Conservation (phyloP, 92 coral and sea anemone genomes). For the Porites rus region DNA sequence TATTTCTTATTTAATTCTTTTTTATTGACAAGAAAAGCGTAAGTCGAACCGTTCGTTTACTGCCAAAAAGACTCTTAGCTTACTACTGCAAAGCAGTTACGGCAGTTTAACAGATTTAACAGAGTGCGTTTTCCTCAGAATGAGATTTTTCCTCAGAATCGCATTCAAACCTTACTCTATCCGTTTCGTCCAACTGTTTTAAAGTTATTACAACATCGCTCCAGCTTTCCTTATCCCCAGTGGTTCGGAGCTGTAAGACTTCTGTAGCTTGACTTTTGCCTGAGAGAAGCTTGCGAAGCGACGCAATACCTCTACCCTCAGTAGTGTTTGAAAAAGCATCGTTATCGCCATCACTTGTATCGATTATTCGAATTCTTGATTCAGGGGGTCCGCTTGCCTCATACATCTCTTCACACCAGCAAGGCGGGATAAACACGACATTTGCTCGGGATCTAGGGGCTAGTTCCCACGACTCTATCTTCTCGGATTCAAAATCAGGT, state of each 20-base stretch:
- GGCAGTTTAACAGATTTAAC: background rate
- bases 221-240: background rate
- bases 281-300: constrained; percentile 9
- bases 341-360: background rate
- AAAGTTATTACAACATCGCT: background rate
- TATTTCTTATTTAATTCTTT: too few relatives aligned
- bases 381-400: background rate
- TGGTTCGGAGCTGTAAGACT: background rate
- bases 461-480: constrained; percentile 17
- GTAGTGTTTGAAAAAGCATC: background rate
- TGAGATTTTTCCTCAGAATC: background rate
- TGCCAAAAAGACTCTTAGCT: too few relatives aligned
- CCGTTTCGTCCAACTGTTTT: constrained; percentile 12
- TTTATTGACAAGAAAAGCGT: too few relatives aligned
- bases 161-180: background rate
- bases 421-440: constrained; percentile 30
- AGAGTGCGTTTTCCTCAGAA: background rate
- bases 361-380: constrained; percentile 38
- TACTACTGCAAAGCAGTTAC: too few relatives aligned
- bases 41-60: too few relatives aligned
- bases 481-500: constrained; percentile 43
- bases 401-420: constrained; percentile 7
- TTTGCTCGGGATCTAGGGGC: constrained; percentile 35
- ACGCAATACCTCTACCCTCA: constrained; percentile 1
- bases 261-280: background rate